These are phyloP conservation scores for Cosmia trapezina DNA, from an alignment of 2,888 invertebrate species.

Conservation along the genomic window DNA sequence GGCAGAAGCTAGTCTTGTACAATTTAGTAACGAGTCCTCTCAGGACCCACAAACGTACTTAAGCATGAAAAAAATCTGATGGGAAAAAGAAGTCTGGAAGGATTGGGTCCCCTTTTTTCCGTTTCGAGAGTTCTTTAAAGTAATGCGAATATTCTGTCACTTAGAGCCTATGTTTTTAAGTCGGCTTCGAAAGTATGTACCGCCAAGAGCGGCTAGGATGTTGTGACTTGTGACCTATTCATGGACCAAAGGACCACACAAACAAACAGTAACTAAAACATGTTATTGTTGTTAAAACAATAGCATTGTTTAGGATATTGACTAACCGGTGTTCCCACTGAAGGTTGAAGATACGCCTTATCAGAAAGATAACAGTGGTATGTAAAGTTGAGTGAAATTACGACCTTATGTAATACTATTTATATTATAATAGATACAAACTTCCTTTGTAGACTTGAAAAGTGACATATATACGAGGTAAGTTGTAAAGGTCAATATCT, in stretches of 20 bases:
- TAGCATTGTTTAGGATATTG: conserved; percentile 45
- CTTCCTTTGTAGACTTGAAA: not conserved
- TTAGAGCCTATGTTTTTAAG: not conserved
- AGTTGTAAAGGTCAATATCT: not conserved
- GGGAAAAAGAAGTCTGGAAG: not conserved
- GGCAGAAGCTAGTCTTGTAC: no score
- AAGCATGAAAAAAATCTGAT: not conserved
- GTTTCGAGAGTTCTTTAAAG: not conserved
- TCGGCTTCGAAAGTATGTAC: not conserved
- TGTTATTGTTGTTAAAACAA: conserved; percentile 33
- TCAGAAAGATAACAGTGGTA: conserved; percentile 45
- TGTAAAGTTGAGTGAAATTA: conserved; percentile 31
- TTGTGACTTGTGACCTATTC: not conserved
- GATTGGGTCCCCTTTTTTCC: not conserved
- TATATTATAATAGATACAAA: conserved; percentile 32
- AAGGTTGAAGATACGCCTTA: conserved; percentile 49
- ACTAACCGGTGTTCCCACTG: conserved; percentile 22
- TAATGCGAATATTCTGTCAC: not conserved
- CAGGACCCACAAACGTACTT: not conserved
- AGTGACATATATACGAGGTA: not conserved
- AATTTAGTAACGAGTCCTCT: not conserved
- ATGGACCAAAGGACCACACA: not conserved
- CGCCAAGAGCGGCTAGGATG: not conserved
- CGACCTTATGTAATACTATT: conserved; percentile 32
- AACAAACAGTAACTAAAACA: conserved; percentile 2